Percentiles rank a stretch among this genome's conserved stretches.
phyloP scores from a whole-genome alignment of 2,113 vertebrate genomes.

The Corvus hawaiiensis region DNA sequence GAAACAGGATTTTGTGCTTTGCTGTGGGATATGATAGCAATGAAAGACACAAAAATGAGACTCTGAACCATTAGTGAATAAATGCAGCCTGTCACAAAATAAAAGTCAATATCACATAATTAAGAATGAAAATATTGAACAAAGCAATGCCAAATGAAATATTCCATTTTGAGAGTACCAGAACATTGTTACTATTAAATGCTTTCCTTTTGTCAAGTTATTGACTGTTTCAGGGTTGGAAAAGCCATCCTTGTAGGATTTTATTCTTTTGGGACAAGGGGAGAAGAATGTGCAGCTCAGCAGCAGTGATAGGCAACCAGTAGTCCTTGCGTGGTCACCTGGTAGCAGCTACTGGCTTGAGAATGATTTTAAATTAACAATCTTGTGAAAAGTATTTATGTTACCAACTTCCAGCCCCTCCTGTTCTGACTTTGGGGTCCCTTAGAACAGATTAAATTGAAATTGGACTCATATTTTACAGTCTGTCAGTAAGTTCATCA shows the following conservation, averaged over 20 bases:
- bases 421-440: neutral
- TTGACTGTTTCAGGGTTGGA: neutral
- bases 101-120: neutral
- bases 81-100: neutral
- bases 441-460: neutral
- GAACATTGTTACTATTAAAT: accelerated
- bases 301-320: neutral
- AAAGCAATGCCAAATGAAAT: neutral
- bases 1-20: neutral
- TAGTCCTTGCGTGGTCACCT: neutral
- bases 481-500: neutral
- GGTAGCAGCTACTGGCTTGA: neutral
- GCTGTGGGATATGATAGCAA: neutral
- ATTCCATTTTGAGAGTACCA: neutral
- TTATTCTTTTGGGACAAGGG: neutral
- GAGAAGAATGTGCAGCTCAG: neutral
- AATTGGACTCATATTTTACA: neutral
- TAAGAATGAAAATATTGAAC: neutral
- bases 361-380: neutral
- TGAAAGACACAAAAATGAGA: neutral
- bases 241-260: no score
- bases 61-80: neutral
- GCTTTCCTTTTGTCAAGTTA: neutral
- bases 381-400: neutral
- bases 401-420: neutral